Evolutionary conservation across 2,888 invertebrate genomes (phyloP).

Genomic region (Unio pictorum): DNA sequence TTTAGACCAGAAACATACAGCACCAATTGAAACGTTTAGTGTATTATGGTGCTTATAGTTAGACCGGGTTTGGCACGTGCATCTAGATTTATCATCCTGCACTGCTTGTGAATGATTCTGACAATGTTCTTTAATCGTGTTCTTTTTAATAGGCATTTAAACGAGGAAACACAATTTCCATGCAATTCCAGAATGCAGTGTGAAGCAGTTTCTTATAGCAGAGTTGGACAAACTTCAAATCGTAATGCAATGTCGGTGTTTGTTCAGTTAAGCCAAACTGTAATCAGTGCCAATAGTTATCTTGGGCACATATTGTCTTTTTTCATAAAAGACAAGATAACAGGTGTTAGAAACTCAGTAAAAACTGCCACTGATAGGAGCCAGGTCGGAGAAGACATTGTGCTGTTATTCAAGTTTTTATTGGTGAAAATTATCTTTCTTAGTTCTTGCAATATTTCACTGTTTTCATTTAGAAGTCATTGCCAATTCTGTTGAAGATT

Average conservation of each 20-base stretch:
- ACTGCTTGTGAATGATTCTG: too few relatives aligned
- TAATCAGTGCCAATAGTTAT: slow-evolving; percentile 4
- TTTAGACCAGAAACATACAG: too few relatives aligned
- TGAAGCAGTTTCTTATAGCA: slow-evolving; percentile 1
- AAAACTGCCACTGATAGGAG: slow-evolving; percentile 4
- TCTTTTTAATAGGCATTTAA: slow-evolving; percentile 12
- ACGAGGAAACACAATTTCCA: slow-evolving; percentile 3
- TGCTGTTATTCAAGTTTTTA: slow-evolving; percentile 1
- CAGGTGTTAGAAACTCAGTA: neutral
- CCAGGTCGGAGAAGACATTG: slow-evolving; percentile 4
- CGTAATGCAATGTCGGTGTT: slow-evolving; percentile 11
- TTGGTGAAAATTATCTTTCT: slow-evolving; percentile 1
- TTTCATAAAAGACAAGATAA: neutral
- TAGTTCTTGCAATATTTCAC: neutral
- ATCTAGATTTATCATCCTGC: too few relatives aligned
- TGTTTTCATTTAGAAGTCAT: slow-evolving; percentile 1
- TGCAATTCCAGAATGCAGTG: slow-evolving; percentile 4
- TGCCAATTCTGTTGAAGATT: too few relatives aligned
- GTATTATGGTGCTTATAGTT: too few relatives aligned
- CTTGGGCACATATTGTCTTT: slow-evolving; percentile 3
- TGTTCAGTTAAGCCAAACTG: slow-evolving; percentile 7
- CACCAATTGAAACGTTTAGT: too few relatives aligned
- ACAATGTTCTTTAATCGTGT: neutral
- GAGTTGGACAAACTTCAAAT: slow-evolving; percentile 10
- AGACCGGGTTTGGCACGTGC: too few relatives aligned